A percentile compares a stretch with the other conserved stretches of the same genome.
Evolutionary conservation across 2,797 vertebrate genomes (phyloP).

Genomic region (Coccyzus lansbergi): DNA sequence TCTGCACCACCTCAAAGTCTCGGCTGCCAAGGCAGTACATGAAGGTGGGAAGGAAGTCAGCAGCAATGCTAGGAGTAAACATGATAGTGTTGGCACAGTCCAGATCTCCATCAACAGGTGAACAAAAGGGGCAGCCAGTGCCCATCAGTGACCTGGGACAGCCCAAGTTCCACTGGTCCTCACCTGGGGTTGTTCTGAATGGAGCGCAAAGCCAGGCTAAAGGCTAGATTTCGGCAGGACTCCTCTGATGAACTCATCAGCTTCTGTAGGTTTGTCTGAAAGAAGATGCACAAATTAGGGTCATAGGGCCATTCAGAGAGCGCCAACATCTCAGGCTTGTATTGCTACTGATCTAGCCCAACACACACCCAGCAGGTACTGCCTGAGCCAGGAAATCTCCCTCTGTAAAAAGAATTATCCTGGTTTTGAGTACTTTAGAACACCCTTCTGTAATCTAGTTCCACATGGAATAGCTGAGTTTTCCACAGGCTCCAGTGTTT

Average conservation of each 20-base stretch:
- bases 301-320: neutral
- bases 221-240: slow-evolving; percentile 92
- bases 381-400: neutral
- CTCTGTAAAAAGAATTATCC: neutral
- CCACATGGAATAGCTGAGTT: neutral
- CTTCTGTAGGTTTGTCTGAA: slow-evolving; percentile 92
- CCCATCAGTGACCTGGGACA: neutral
- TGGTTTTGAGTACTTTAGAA: neutral
- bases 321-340: neutral
- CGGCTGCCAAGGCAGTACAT: slow-evolving; percentile 97
- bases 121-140: neutral
- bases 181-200: slow-evolving; percentile 96
- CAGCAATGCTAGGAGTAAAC: slow-evolving; percentile 83
- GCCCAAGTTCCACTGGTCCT: neutral
- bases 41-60: slow-evolving; percentile 94
- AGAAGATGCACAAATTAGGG: neutral
- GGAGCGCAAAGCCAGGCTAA: slow-evolving; percentile 91
- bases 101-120: neutral
- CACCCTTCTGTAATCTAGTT: neutral
- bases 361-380: neutral
- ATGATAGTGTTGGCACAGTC: neutral
- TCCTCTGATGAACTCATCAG: slow-evolving; percentile 95
- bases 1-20: slow-evolving; percentile 96
- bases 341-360: neutral
- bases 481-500: neutral